Base-by-base conservation (phyloP, 2,113 vertebrate genomes). In the Boleophthalmus pectinirostris region DNA sequence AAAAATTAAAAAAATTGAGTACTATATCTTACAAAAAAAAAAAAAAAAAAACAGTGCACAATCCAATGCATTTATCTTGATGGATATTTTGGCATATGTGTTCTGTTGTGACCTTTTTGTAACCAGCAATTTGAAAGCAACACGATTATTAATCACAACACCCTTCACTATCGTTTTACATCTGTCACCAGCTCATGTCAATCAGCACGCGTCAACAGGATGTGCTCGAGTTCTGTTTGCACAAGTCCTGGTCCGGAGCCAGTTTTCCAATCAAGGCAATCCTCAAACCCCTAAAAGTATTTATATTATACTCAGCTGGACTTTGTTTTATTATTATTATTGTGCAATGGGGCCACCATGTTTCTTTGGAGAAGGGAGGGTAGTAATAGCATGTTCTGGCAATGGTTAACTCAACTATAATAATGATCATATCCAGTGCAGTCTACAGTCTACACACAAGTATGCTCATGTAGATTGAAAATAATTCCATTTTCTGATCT, bases 131-230 rank as follows among this genome's bases (percentile, higher is more conserved):
- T 13, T 11, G 14, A 64, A 20, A 43, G n/a, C 10, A 38, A 13
- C 20, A 38, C 29, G 3, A 12, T n/a, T 4, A n/a, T 43, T 5
- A 64, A 64, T 21, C 61, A 64, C 16, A 3, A 38, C 18, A 3
- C 16, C 29, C 49, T 51, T 3, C 29, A 20, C 61, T 38, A n/a
- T 64, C 61, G 11, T 12, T 38, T 12, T 16, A 16, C n/a, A 1
- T 38, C 61, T 20, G 60, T 63, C 33, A 12, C n/a, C n/a, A n/a
- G n/a, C n/a, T 64, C 9, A 64, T 7, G 2, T 60, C 68, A 38
- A 43, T 67, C 68, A 73, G 15, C 71, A 8, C 61, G 16, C 38
- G 73, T 76, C 57, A 72, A 83, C 67, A 82, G 21, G 1, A 2
- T 70, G 35, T 73, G 63, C 66, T n/a, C 25, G 68, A 29, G 14